Evolutionary conservation across 1,140 invertebrate genomes (phyloP).

Genomic region (Achroia grisella): DNA sequence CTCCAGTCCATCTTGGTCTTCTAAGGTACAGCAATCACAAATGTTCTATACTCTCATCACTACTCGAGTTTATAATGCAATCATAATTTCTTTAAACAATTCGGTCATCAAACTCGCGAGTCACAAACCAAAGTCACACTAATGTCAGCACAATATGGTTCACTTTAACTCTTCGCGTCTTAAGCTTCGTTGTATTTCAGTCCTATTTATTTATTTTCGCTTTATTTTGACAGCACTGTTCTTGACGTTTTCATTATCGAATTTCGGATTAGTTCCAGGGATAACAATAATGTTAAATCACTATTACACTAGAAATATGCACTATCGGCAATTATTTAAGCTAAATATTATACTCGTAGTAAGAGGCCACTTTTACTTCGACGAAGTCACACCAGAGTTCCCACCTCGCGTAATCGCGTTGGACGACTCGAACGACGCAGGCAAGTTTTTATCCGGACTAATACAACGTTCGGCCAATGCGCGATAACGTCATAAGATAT

Average conservation of each 20-base stretch:
- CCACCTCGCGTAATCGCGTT: conserved; percentile 64
- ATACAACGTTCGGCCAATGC: conserved; percentile 12
- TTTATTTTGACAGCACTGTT: conserved; percentile 57
- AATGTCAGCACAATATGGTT: conserved; percentile 37
- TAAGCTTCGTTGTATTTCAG: conserved; percentile 41
- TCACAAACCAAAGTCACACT: conserved; percentile 33
- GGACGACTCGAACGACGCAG: conserved; percentile 63
- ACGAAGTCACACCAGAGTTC: conserved; percentile 41
- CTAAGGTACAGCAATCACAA: conserved; percentile 14
- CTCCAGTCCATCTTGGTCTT: conserved; percentile 56
- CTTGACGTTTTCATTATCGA: conserved; percentile 12
- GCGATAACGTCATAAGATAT: not conserved
- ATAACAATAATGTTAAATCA: not conserved
- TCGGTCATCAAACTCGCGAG: conserved; percentile 31
- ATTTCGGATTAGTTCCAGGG: not conserved
- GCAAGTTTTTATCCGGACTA: conserved; percentile 42
- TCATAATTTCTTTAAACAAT: conserved; percentile 53
- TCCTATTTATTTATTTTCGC: conserved; percentile 67
- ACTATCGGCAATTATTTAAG: conserved; percentile 18
- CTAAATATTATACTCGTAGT: conserved; percentile 32
- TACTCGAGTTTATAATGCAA: conserved; percentile 29
- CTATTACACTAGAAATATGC: conserved; percentile 1
- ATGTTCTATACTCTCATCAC: conserved; percentile 30
- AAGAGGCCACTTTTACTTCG: conserved; percentile 57
- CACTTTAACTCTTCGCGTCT: conserved; percentile 27